Evolutionary conservation across 2,888 invertebrate genomes (phyloP), one percentile per base, ranked within the genome.

Genomic region (Mystacides longicornis): DNA sequence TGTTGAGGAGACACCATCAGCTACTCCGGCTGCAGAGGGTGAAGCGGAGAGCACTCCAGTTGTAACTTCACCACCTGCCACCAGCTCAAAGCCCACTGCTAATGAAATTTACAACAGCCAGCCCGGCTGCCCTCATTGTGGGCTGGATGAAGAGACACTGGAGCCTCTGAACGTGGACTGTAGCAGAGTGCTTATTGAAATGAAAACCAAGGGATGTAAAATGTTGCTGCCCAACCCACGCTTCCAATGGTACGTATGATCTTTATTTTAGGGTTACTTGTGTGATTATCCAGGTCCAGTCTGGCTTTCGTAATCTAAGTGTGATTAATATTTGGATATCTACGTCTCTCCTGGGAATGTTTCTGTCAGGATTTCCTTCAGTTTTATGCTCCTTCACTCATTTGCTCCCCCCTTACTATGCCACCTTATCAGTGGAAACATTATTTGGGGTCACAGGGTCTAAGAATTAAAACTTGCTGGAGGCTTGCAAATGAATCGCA

Each of bases 71-170:
- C 23, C 27, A 53, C 19, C 23, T 21, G 62, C 21, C 69, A 68
- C 68, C 16, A 7, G 5, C 5, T 22, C 16, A 4, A 49, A 49
- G 49, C 49, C 2, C 14, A 16, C 16, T 9, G 16, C 49, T 7
- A 5, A 18, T 18, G 60, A 60, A 43, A 42, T 56, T 2, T 60
- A 58, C 27, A 56, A 54, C 16, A 22, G 49, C 3, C 37, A 50
- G 3, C 66, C 68, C 0, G 76, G 76, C 5, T 77, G 77, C 54
- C 76, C 77, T 0, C 77, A 77, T 69, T 77, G 77, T 63, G 77
- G 77, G 1, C 70, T 75, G 27, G 62, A 64, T 63, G 66, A 71
- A 7, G 68, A 69, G 63, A 65, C 69, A 37, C 72, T 74, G 72
- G 67, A 64, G 62, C 72, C 75, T 0, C 70, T 63, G 58, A 75